These are phyloP conservation scores for Halesus radiatus DNA, from an alignment of 1,140 invertebrate genomes.

Conservation along the genomic window DNA sequence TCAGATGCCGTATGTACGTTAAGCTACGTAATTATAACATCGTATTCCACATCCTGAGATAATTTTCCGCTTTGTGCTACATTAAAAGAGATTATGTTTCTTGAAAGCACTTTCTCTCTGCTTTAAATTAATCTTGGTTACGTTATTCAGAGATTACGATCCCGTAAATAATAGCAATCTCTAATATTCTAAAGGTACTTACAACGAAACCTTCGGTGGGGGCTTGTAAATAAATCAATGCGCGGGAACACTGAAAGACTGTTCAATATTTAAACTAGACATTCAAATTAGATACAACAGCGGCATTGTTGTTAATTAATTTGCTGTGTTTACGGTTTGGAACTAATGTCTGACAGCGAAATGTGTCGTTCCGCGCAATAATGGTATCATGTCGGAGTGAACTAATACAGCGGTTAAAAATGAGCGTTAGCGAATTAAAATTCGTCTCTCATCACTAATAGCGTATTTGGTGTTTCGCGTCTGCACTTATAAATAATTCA, in stretches of 20 bases:
- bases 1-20: too few species aligned
- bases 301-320: slow-evolving; percentile 8
- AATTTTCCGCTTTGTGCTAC: too few species aligned
- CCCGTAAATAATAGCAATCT: too few species aligned
- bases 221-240: background rate
- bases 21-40: too few species aligned
- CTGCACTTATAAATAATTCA: slow-evolving; percentile 36
- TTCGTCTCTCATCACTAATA: slow-evolving; percentile 31
- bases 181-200: background rate
- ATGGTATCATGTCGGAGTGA: background rate
- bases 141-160: too few species aligned
- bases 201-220: background rate
- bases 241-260: background rate
- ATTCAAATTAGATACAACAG: background rate
- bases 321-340: slow-evolving; percentile 20
- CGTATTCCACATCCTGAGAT: too few species aligned
- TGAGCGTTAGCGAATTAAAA: slow-evolving; percentile 7
- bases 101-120: too few species aligned
- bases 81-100: too few species aligned
- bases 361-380: background rate
- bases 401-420: slow-evolving; percentile 11
- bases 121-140: too few species aligned
- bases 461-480: slow-evolving; percentile 34
- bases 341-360: slow-evolving; percentile 22
- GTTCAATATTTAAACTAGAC: background rate